These are phyloP conservation scores for Discoglossus pictus DNA, from an alignment of 2,797 vertebrate genomes.

Conservation along the genomic window DNA sequence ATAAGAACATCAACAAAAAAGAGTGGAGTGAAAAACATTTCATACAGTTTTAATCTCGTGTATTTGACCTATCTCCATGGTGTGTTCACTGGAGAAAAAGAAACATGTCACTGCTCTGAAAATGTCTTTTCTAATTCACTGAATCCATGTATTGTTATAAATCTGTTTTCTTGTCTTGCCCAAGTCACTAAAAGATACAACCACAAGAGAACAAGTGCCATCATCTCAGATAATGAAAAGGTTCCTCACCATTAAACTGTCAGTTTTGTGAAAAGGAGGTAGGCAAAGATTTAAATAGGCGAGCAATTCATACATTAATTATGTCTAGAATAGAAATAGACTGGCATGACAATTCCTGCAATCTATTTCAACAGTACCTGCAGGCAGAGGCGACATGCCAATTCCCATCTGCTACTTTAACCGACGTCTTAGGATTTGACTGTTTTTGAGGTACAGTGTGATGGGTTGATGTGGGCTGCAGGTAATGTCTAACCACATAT, in stretches of 20 bases:
- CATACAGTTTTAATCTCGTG: slow-evolving; percentile 54
- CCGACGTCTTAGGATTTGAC: slow-evolving; percentile 32
- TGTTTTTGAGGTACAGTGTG: slow-evolving; percentile 33
- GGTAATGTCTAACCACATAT: slow-evolving; percentile 23
- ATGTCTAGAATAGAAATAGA: slow-evolving; percentile 48
- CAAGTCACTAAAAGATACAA: slow-evolving; percentile 62
- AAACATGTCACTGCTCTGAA: slow-evolving; percentile 73
- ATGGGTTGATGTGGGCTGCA: slow-evolving; percentile 26
- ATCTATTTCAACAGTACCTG: slow-evolving; percentile 47
- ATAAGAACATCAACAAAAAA: slow-evolving; percentile 50
- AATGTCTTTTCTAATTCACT: slow-evolving; percentile 79
- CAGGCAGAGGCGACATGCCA: slow-evolving; percentile 46
- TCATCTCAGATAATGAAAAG: slow-evolving; percentile 65
- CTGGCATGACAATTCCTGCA: slow-evolving; percentile 40
- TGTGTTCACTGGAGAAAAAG: slow-evolving; percentile 62
- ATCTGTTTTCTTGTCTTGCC: slow-evolving; percentile 65
- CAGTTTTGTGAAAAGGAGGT: slow-evolving; percentile 54
- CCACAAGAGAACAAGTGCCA: slow-evolving; percentile 64
- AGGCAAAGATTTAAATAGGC: slow-evolving; percentile 53
- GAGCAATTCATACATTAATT: slow-evolving; percentile 47
- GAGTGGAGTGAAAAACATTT: slow-evolving; percentile 48
- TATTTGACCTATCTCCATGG: slow-evolving; percentile 60
- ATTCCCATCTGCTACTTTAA: slow-evolving; percentile 42
- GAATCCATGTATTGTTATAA: slow-evolving; percentile 72
- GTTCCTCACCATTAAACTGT: slow-evolving; percentile 58